Base-by-base conservation (phyloP, 2,888 invertebrate genomes). In the Heliconius ethilla region DNA sequence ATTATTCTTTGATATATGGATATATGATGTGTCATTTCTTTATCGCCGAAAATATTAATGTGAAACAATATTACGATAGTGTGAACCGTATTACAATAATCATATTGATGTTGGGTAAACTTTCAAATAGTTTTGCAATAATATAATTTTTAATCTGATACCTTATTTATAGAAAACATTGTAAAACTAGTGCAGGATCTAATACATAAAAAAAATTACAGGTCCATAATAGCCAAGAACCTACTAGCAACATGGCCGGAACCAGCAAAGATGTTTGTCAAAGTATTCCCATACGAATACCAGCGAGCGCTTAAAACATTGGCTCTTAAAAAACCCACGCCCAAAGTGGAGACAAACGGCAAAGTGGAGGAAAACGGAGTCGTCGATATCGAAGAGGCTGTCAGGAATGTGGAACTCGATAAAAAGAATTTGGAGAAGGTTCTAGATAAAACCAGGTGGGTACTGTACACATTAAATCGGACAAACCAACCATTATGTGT, bases 261-360 rank as follows among this genome's bases (percentile, higher is more conserved):
- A 78, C 95, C 96, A 77, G 96, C 97, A 69, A 92, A 95, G 45
- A 95, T 97, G 89, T 98, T 99, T 89, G 95, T 99, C 76, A 99
- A 99, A 95, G 98, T 99, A 70, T 99, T 99, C 95, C 99, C 99
- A 0, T 97, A 97, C 86, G 99, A 99, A 87, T 99, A 99, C 93
- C 98, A 99, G 87, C 95, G 97, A 81, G 99, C 97, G 1, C 92
- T 99, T 33, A 96, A 97, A 83, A 96, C 96, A 82, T 87, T 97
- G 86, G 95, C 95, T 45, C 67, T 86, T 18, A 94, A 95, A 81
- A 82, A 87, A 55, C 89, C 90, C 0, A 78, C 86, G 3, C 87
- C 89, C 1, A 89, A 86, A 62, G 81, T 86, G 0, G 89, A 90
- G 33, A 80, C 88, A 18, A 92, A 92, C 67, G 92, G 91, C 65